Evolutionary conservation across 2,888 invertebrate genomes (phyloP), one percentile per base, ranked within the genome.

Genomic region (Lochmaea crataegi): DNA sequence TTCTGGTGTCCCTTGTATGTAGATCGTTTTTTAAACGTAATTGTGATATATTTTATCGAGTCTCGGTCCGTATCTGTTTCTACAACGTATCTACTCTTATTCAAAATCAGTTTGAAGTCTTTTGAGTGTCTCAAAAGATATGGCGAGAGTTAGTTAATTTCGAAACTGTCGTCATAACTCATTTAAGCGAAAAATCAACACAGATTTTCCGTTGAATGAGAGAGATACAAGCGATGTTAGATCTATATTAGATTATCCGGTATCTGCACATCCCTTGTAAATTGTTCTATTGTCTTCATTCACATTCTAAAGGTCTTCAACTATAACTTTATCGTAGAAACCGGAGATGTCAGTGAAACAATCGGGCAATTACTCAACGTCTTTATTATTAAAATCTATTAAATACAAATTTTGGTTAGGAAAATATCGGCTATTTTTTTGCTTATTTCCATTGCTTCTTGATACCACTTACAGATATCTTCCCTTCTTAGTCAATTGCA

Each of bases 131-230:
- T 61, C 12, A 5, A 18, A 42, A 42, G 61, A 42, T 18, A 38
- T 38, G 16, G 12, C 5, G 16, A 18, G 38, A 63, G 42, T 12
- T 32, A 38, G 16, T 12, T 60, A 60, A 69, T 16, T 32, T 32
- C 45, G 45, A 66, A 38, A 76, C 77, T 78, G 75, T 79, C 79
- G 78, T 82, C 73, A 75, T 83, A 84, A 83, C 78, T 83, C 82
- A 82, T 79, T 84, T 84, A 84, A 77, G 80, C 82, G 79, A 80
- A 80, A 82, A 83, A 84, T 83, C 76, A 70, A 64, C 58, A 66
- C 69, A 74, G 73, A 78, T 73, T 73, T 69, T 61, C 51, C 58
- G 51, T 72, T 74, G 72, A 75, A 71, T 75, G 48, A 74, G 70
- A 72, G 65, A 42, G 51, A 74, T 64, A 75, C 71, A 71, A 76